These are phyloP conservation scores for Caligus rogercresseyi DNA, from an alignment of 1,140 invertebrate genomes.

Conservation along the genomic window DNA sequence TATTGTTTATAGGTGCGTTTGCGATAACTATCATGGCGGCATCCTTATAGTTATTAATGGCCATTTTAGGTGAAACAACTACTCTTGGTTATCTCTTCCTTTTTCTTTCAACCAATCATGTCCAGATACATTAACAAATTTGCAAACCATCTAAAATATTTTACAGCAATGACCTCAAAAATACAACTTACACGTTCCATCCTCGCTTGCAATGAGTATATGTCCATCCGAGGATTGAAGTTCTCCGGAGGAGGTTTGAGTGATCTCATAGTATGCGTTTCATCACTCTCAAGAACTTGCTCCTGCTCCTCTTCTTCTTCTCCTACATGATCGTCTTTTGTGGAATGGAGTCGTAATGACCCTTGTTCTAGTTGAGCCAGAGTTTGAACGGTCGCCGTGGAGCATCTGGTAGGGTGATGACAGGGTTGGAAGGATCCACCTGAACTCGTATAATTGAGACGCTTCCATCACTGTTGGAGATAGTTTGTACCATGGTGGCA, in stretches of 20 bases:
- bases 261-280: conserved; percentile 5
- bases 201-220: conserved; percentile 38
- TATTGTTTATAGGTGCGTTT: no score
- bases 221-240: conserved; percentile 24
- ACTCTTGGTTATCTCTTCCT: no score
- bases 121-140: no score
- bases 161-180: no score
- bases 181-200: conserved; percentile 40
- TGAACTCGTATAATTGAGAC: conserved; percentile 92
- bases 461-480: conserved; percentile 87
- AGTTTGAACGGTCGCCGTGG: conserved; percentile 77
- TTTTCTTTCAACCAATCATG: no score
- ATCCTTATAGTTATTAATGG: no score
- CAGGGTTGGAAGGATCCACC: conserved; percentile 80
- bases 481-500: conserved; percentile 60
- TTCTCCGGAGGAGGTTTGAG: neutral
- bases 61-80: no score
- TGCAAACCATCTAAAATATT: no score
- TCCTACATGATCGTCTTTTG: neutral
- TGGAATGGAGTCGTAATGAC: conserved; percentile 18
- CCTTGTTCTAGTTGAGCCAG: conserved; percentile 52
- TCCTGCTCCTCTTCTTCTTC: neutral
- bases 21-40: no score
- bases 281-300: no score
- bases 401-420: conserved; percentile 85